Percentiles rank a stretch among this genome's conserved stretches.
These are phyloP conservation scores for Mustela erminea DNA, from an alignment of 2,797 vertebrate species.

Conservation along the genomic window DNA sequence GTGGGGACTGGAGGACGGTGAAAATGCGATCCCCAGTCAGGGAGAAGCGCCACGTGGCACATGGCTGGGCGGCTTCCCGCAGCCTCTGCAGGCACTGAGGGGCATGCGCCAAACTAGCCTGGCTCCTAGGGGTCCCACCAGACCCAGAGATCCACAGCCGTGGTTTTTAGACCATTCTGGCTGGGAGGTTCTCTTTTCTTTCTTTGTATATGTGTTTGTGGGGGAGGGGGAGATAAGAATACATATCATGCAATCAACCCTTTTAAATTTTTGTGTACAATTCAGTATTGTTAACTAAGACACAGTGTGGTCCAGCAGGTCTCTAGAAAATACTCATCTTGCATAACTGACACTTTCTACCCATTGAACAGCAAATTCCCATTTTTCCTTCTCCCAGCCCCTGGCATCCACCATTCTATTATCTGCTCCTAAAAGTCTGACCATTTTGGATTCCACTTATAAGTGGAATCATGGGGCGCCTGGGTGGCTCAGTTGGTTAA, in stretches of 20 bases:
- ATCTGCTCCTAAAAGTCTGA: not conserved
- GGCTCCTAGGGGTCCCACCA: fast-evolving
- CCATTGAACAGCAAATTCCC: not conserved
- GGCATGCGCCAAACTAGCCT: not conserved
- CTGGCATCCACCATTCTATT: not conserved
- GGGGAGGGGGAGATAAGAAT: not conserved
- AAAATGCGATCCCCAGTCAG: not conserved
- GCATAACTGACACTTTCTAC: not conserved
- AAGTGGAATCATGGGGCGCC: not conserved
- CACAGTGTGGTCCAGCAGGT: not conserved
- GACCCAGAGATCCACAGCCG: not conserved
- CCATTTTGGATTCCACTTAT: not conserved
- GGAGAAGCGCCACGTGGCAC: fast-evolving
- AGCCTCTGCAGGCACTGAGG: not conserved
- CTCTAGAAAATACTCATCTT: not conserved
- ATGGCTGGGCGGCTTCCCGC: not conserved
- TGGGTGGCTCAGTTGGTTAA: too few relatives aligned
- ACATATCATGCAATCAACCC: not conserved
- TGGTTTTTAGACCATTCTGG: not conserved
- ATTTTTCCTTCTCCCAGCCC: not conserved
- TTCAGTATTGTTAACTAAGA: not conserved
- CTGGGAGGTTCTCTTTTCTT: not conserved
- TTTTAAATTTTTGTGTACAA: not conserved
- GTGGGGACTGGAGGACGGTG: not conserved
- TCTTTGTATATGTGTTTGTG: not conserved